Conservation (phyloP, 2,113 vertebrate species). For the Petrocephalus microphthalmus region DNA sequence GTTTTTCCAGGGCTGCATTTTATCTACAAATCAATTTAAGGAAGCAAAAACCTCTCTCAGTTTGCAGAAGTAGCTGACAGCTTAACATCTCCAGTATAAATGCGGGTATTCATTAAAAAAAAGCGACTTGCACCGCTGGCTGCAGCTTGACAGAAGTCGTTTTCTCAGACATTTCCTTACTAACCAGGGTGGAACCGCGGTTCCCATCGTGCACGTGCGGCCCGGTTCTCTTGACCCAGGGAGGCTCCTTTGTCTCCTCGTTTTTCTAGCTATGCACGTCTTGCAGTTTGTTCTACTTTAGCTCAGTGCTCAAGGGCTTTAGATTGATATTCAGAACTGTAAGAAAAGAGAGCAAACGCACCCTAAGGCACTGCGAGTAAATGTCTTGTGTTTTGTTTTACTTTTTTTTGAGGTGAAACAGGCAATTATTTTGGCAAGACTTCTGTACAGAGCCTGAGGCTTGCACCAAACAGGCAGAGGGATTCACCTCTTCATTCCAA, state of each 20-base stretch:
- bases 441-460: background rate
- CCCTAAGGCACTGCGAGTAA: background rate
- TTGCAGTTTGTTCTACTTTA: slow-evolving; percentile 1
- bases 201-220: background rate
- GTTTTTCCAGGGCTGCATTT: background rate
- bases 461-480: background rate
- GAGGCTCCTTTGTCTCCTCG: background rate
- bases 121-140: background rate
- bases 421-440: background rate
- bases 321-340: slow-evolving; percentile 1
- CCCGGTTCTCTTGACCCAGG: background rate
- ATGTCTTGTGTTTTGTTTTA: background rate
- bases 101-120: background rate
- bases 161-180: background rate
- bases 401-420: background rate
- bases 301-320: background rate
- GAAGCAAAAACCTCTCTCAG: background rate
- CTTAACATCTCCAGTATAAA: background rate
- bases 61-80: background rate
- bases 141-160: background rate
- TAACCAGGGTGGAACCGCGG: background rate
- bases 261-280: background rate
- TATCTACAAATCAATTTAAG: background rate
- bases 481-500: background rate
- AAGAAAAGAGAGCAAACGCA: background rate